These are phyloP conservation scores for Indicator indicator DNA, from an alignment of 2,113 vertebrate species.

Conservation along the genomic window DNA sequence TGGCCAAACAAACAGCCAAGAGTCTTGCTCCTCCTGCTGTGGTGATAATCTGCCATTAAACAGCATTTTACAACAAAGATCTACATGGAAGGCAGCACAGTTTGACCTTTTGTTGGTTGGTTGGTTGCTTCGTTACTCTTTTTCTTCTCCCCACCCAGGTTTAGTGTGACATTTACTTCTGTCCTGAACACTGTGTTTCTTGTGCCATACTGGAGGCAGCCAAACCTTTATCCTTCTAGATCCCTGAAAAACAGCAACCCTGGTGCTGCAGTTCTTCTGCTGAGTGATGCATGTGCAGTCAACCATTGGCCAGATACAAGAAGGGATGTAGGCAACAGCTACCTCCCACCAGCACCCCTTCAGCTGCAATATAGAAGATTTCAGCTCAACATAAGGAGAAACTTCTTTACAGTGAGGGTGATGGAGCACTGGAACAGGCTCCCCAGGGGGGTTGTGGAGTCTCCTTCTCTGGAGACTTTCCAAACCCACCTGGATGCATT, in stretches of 20 bases:
- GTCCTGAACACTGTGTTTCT: not conserved
- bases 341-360: not conserved
- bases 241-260: not conserved
- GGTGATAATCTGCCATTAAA: not conserved
- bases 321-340: not conserved
- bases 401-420: too few species aligned
- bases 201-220: not conserved
- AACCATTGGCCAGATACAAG: not conserved
- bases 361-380: not conserved
- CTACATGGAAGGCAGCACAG: not conserved
- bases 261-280: not conserved
- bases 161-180: not conserved
- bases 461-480: too few species aligned
- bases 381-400: too few species aligned
- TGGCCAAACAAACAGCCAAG: not conserved
- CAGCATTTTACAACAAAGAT: not conserved
- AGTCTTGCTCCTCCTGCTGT: not conserved
- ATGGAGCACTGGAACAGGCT: too few species aligned
- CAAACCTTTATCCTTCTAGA: not conserved
- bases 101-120: not conserved
- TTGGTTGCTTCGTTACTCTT: too few species aligned
- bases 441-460: too few species aligned
- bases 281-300: accelerated
- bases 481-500: too few species aligned
- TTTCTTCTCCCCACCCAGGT: not conserved